phyloP scores from a whole-genome alignment of 2,113 vertebrate genomes.

The Scartelaos histophorus region DNA sequence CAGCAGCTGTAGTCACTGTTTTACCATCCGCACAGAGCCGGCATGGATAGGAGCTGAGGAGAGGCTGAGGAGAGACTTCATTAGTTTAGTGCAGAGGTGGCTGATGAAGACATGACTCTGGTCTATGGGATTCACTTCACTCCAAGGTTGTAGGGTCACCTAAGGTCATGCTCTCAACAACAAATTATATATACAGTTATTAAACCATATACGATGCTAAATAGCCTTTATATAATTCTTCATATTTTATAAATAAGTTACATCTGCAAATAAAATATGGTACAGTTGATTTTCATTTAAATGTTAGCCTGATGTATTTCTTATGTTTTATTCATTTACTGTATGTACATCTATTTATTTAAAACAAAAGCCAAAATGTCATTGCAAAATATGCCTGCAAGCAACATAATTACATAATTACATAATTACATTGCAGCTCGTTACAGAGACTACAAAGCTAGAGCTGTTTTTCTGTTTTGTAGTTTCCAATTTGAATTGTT shows the following conservation, averaged over 20 bases:
- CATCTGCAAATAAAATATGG: not conserved
- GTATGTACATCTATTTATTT: not conserved
- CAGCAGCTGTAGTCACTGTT: slow-evolving; percentile 54
- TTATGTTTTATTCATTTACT: too few species aligned
- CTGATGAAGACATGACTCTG: slow-evolving; percentile 10
- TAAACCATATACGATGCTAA: too few species aligned
- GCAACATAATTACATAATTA: not conserved
- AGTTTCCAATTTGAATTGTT: not conserved
- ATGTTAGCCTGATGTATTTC: too few species aligned
- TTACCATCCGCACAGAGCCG: slow-evolving; percentile 31
- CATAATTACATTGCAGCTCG: not conserved
- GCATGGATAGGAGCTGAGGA: slow-evolving; percentile 22
- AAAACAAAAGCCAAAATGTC: not conserved
- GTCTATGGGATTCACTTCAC: slow-evolving; percentile 22
- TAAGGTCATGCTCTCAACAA: slow-evolving; percentile 13
- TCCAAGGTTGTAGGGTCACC: slow-evolving; percentile 20
- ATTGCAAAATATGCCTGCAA: too few species aligned
- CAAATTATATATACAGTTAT: too few species aligned
- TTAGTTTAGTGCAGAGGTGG: slow-evolving; percentile 5
- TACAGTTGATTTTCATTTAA: too few species aligned
- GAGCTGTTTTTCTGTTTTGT: not conserved
- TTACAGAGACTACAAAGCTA: not conserved
- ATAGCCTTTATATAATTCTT: too few species aligned
- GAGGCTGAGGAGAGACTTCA: not conserved
- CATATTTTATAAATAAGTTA: not conserved